These are phyloP conservation scores for Acheta domesticus DNA, from an alignment of 2,888 invertebrate genomes.

Conservation along the genomic window DNA sequence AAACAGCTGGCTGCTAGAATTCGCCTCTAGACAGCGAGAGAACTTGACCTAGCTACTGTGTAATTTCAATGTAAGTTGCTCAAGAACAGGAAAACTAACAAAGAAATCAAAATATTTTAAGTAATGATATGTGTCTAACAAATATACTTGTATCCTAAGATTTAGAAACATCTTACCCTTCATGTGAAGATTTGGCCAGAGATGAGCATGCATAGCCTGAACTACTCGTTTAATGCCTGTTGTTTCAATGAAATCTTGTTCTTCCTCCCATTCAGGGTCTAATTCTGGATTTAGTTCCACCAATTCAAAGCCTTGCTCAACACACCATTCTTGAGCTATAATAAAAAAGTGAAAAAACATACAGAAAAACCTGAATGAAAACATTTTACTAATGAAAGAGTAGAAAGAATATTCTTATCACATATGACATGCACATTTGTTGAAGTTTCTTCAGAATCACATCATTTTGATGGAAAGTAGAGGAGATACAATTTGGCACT, in stretches of 20 bases:
- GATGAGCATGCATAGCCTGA: conserved; percentile 68
- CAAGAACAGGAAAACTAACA: too few species aligned
- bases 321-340: conserved; percentile 62
- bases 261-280: conserved; percentile 49
- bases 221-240: conserved; percentile 63
- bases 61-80: too few species aligned
- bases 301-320: conserved; percentile 64
- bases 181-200: conserved; percentile 66
- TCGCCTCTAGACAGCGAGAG: too few species aligned
- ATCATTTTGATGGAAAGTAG: too few species aligned
- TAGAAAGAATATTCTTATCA: not conserved
- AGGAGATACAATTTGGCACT: too few species aligned
- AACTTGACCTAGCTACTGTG: too few species aligned
- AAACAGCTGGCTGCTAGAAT: too few species aligned
- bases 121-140: too few species aligned
- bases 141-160: not conserved
- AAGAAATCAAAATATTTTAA: too few species aligned
- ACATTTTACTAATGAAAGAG: not conserved
- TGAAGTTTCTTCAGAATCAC: too few species aligned
- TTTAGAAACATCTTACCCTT: conserved; percentile 50
- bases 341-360: conserved; percentile 32
- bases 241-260: conserved; percentile 57
- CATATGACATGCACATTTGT: not conserved
- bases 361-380: not conserved
- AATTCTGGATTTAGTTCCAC: conserved; percentile 60